phyloP scores from a whole-genome alignment of 2,888 invertebrate species.

The Vannuccia rotundouncinata region DNA sequence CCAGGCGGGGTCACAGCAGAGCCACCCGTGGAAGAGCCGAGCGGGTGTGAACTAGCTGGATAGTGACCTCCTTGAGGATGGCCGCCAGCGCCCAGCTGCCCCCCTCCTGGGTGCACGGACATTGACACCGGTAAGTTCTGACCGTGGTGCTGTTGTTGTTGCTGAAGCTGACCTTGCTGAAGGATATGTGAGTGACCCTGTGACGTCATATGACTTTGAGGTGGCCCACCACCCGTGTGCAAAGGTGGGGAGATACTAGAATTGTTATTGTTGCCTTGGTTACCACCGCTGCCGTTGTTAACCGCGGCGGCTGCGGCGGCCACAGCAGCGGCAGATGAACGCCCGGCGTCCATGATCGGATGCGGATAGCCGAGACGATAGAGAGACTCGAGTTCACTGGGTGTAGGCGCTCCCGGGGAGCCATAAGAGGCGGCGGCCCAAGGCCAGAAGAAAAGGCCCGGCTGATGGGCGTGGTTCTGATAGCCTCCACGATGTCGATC shows the following conservation, averaged over 20 bases:
- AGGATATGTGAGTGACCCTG: neutral
- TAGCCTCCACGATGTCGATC: constrained; percentile 4
- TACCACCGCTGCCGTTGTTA: neutral
- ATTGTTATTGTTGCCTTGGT: neutral
- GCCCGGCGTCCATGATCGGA: constrained; percentile 8
- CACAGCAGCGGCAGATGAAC: neutral
- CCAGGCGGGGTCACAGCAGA: neutral
- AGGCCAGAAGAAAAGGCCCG: constrained; percentile 2
- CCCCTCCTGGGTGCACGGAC: neutral
- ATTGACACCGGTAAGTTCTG: neutral
- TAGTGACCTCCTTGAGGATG: constrained; percentile 2
- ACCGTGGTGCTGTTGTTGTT: neutral
- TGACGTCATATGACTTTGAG: neutral
- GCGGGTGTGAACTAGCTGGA: neutral
- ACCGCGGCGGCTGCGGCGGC: neutral
- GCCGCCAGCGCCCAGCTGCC: neutral
- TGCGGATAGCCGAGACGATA: constrained; percentile 31
- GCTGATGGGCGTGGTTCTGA: neutral
- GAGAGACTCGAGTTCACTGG: constrained; percentile 30
- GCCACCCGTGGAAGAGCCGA: neutral
- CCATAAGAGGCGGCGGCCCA: constrained; percentile 28
- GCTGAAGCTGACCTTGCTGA: neutral
- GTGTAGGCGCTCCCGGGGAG: constrained; percentile 24
- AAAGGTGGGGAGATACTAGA: neutral
- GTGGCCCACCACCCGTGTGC: neutral